Conservation (phyloP, 2,113 vertebrate genomes). For the Chitala chitala region DNA sequence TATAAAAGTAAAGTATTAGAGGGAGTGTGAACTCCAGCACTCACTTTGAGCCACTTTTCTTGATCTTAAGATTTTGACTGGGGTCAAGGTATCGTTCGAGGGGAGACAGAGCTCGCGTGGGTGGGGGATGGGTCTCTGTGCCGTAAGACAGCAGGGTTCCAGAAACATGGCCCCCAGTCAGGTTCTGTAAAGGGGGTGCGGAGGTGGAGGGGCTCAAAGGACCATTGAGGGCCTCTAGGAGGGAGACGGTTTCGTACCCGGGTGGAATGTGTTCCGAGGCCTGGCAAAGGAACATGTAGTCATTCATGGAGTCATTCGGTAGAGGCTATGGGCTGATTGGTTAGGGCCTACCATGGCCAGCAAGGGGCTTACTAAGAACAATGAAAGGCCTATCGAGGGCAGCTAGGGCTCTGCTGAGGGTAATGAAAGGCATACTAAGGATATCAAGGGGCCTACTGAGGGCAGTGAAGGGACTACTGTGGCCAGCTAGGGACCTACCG, state of each 20-base stretch:
- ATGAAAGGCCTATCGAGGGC: too few species aligned
- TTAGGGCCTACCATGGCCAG: too few species aligned
- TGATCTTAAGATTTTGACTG: conserved; percentile 75
- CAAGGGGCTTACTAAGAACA: too few species aligned
- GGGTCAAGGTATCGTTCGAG: conserved; percentile 72
- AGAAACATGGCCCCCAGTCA: conserved; percentile 66
- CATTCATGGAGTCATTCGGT: neutral
- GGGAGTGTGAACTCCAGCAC: conserved; percentile 27
- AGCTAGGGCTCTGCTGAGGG: too few species aligned
- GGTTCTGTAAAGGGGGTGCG: conserved; percentile 61
- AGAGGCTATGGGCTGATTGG: too few species aligned
- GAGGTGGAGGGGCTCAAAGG: conserved; percentile 77
- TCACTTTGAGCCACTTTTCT: conserved; percentile 86
- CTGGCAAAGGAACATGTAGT: conserved; percentile 48
- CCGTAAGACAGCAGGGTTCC: conserved; percentile 73
- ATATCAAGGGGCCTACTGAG: too few species aligned
- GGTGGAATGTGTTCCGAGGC: conserved; percentile 89
- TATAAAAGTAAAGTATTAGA: neutral
- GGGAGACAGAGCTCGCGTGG: conserved; percentile 69
- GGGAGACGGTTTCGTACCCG: conserved; percentile 88
- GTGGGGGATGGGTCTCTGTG: conserved; percentile 69
- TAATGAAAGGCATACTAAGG: too few species aligned
- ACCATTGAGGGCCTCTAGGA: conserved; percentile 91
- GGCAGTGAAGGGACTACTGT: too few species aligned
- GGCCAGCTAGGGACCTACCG: too few species aligned